These are phyloP conservation scores for Trachops cirrhosus DNA, from an alignment of 2,797 vertebrate genomes.

Conservation along the genomic window DNA sequence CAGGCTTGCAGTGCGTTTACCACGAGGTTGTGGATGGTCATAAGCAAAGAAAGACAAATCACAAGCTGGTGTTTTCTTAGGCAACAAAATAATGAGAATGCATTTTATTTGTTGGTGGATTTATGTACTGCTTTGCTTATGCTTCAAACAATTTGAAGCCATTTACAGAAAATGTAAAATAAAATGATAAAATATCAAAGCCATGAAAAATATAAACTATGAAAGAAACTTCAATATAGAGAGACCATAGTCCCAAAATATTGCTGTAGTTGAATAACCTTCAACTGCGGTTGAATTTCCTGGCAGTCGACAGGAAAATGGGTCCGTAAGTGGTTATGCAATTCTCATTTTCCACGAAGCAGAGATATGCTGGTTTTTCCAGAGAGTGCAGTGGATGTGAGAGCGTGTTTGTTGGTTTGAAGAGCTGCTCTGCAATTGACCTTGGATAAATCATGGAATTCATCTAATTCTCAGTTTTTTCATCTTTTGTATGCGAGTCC, in stretches of 20 bases:
- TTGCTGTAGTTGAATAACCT: neutral
- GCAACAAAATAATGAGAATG: neutral
- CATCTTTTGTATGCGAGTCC: neutral
- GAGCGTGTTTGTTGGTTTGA: neutral
- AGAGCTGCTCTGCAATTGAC: neutral
- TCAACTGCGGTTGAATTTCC: neutral
- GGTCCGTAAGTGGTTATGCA: neutral
- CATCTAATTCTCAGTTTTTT: neutral
- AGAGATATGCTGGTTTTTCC: neutral
- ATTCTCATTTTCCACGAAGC: neutral
- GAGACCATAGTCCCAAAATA: neutral
- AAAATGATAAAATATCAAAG: neutral
- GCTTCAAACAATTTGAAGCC: neutral
- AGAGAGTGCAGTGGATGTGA: neutral
- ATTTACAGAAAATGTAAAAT: neutral
- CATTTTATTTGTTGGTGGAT: neutral
- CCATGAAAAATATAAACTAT: neutral
- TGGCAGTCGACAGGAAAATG: neutral
- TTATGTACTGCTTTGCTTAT: neutral
- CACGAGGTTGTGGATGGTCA: neutral
- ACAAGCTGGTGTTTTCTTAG: neutral
- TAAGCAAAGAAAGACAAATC: neutral
- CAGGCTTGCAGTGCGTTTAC: neutral
- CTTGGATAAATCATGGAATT: neutral
- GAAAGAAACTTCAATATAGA: neutral